phyloP scores from a whole-genome alignment of 2,888 invertebrate genomes.

The Nomada ferruginata region DNA sequence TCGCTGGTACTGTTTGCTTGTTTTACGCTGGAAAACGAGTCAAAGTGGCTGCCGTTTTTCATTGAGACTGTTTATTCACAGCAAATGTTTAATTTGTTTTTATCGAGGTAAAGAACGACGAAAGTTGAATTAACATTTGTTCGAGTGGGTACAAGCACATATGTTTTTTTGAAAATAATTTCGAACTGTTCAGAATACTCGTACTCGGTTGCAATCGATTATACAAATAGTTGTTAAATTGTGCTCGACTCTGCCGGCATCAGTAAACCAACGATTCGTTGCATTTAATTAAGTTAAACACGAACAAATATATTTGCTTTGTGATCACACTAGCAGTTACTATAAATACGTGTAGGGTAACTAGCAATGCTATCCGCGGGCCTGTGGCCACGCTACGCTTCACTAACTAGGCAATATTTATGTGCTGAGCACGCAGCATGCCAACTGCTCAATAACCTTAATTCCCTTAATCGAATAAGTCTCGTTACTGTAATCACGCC shows the following conservation, averaged over 20 bases:
- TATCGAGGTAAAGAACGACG: too few relatives aligned
- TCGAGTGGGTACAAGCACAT: not conserved
- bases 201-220: conserved; percentile 28
- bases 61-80: conserved; percentile 17
- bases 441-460: conserved; percentile 46
- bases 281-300: conserved; percentile 54
- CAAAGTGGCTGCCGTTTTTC: conserved; percentile 32
- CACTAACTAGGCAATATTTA: conserved; percentile 53
- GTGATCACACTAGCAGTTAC: conserved; percentile 37
- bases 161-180: not conserved
- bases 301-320: conserved; percentile 57
- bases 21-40: conserved; percentile 36
- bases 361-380: conserved; percentile 34
- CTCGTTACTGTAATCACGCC: conserved; percentile 21
- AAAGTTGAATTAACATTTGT: not conserved
- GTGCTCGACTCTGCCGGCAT: not conserved
- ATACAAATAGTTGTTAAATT: conserved; percentile 32
- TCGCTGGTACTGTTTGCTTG: conserved; percentile 61
- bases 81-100: not conserved
- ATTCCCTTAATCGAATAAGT: conserved; percentile 56
- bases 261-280: conserved; percentile 15
- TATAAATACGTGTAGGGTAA: conserved; percentile 38
- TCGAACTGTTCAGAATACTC: not conserved
- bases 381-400: conserved; percentile 41
- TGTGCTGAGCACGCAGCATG: conserved; percentile 24